Evolutionary conservation across 2,113 vertebrate genomes (phyloP).

Genomic region (Eleginops maclovinus): DNA sequence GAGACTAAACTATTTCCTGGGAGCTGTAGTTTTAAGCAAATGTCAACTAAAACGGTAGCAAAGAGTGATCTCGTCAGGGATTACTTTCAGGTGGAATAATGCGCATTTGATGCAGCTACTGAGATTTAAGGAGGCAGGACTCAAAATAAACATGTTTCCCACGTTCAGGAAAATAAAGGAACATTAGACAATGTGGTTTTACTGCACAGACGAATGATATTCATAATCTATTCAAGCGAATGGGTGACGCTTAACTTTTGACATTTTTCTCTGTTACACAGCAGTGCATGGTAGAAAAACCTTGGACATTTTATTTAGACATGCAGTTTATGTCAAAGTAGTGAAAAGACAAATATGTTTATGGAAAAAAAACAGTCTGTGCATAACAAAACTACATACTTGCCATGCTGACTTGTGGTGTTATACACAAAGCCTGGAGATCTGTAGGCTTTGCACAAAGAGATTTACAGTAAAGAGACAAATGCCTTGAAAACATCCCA

Average conservation of each 20-base stretch:
- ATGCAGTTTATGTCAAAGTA: background rate
- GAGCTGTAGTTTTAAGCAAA: background rate
- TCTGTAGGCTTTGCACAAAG: background rate
- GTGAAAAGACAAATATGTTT: background rate
- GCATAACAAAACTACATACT: background rate
- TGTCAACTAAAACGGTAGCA: background rate
- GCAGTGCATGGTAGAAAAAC: background rate
- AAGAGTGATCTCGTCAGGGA: background rate
- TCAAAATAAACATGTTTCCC: background rate
- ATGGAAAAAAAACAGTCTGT: background rate
- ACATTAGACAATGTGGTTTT: background rate
- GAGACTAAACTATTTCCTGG: background rate
- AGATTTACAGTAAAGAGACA: slow-evolving; percentile 32
- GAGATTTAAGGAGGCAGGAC: background rate
- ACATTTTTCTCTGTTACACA: background rate
- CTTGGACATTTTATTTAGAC: background rate
- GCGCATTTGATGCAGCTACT: background rate
- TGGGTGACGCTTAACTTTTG: background rate
- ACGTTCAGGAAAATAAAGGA: background rate
- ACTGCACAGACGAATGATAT: background rate
- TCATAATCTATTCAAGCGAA: background rate
- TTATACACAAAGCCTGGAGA: slow-evolving; percentile 12
- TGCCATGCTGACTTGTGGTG: slow-evolving; percentile 1
- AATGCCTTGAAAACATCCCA: slow-evolving; percentile 38
- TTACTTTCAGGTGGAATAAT: background rate